Percentiles rank a stretch among this genome's conserved stretches.
Evolutionary conservation across 1,140 invertebrate species (phyloP).

Genomic region (Leptoteleia sp.): DNA sequence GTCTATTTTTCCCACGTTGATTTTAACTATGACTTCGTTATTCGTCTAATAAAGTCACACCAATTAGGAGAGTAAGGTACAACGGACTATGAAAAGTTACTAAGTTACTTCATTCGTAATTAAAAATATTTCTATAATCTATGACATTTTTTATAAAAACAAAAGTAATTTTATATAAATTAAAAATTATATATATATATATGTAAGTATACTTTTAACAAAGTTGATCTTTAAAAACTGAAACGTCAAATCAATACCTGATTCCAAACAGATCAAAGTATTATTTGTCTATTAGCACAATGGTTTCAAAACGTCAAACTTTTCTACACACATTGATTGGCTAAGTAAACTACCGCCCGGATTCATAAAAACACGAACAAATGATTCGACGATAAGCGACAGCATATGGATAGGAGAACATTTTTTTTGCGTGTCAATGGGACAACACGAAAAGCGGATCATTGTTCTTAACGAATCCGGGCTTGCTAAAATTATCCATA

Average conservation of each 20-base stretch:
- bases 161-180: no score
- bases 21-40: constrained; percentile 33
- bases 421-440: constrained; percentile 18
- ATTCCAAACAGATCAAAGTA: constrained; percentile 24
- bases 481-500: constrained; percentile 24
- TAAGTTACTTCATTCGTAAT: constrained; percentile 47
- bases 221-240: constrained; percentile 3
- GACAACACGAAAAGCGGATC: constrained; percentile 8
- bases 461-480: constrained; percentile 39
- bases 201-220: no score
- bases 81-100: constrained; percentile 33
- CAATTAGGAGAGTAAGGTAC: constrained; percentile 49
- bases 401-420: no score
- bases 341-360: constrained; percentile 49
- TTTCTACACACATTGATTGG: constrained; percentile 59
- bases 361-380: constrained; percentile 50
- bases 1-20: constrained; percentile 51
- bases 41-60: constrained; percentile 55
- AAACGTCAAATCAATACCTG: constrained; percentile 34
- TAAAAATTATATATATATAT: no score
- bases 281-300: constrained; percentile 32
- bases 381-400: constrained; percentile 14
- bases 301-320: constrained; percentile 47
- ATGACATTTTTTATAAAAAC: constrained; percentile 32
- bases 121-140: constrained; percentile 37